phyloP scores from a whole-genome alignment of 2,113 vertebrate species.

The Plecturocebus donacophilus region DNA sequence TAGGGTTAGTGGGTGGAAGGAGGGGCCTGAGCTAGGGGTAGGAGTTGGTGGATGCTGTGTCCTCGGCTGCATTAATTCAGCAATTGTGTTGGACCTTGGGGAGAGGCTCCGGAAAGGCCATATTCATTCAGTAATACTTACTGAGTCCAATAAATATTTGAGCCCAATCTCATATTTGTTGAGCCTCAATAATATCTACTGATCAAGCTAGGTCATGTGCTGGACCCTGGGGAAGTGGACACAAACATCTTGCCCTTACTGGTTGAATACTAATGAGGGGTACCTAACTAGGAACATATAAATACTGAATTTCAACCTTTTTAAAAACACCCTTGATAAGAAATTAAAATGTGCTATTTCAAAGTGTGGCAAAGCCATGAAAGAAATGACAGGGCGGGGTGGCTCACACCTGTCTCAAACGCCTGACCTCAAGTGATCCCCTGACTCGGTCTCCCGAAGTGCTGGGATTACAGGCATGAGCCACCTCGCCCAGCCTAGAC shows the following conservation, averaged over 20 bases:
- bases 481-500: too few species aligned
- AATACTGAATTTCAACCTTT: too few species aligned
- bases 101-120: not conserved
- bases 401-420: too few species aligned
- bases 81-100: not conserved
- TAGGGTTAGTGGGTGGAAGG: accelerated
- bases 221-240: not conserved
- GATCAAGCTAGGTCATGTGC: not conserved
- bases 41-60: too few species aligned
- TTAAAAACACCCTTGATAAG: too few species aligned
- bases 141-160: not conserved
- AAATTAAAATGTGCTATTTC: not conserved
- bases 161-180: not conserved
- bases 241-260: not conserved
- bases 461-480: too few species aligned
- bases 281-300: not conserved
- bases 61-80: not conserved
- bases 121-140: not conserved
- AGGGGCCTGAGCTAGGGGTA: too few species aligned
- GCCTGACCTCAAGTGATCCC: too few species aligned
- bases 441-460: too few species aligned
- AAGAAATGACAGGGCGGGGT: not conserved
- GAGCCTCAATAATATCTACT: not conserved
- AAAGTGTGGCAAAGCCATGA: not conserved
- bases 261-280: not conserved